phyloP scores from a whole-genome alignment of 2,113 vertebrate genomes.

The Syngnathoides biaculeatus region DNA sequence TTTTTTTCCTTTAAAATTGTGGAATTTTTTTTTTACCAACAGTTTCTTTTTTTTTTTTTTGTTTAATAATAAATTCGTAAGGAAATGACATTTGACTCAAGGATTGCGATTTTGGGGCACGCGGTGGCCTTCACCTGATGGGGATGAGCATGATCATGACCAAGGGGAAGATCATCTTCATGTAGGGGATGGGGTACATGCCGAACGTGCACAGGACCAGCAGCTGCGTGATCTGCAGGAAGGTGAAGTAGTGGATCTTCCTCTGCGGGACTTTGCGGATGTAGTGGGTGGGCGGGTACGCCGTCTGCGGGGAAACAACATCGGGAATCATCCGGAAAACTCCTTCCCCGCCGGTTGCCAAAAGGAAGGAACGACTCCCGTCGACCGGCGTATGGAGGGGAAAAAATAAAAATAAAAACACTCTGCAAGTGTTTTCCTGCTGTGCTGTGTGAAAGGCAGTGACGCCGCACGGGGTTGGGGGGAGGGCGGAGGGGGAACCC shows the following conservation, averaged over 20 bases:
- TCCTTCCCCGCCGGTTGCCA: not conserved
- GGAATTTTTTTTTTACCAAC: too few species aligned
- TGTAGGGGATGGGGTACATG: slow-evolving; percentile 95
- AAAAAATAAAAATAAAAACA: not conserved
- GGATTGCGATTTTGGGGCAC: not conserved
- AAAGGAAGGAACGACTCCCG: not conserved
- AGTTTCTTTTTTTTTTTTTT: too few species aligned
- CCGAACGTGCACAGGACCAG: slow-evolving; percentile 91
- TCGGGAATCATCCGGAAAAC: not conserved
- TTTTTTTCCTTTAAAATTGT: too few species aligned
- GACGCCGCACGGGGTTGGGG: too few species aligned
- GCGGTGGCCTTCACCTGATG: slow-evolving; percentile 79
- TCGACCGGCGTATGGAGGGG: too few species aligned
- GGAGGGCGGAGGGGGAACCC: too few species aligned
- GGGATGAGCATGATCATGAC: slow-evolving; percentile 96
- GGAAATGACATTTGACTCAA: too few species aligned
- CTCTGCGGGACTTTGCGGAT: slow-evolving; percentile 96
- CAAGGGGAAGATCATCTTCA: slow-evolving; percentile 99
- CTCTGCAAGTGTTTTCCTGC: too few species aligned
- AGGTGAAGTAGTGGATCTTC: slow-evolving; percentile 99
- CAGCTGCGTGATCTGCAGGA: slow-evolving; percentile 93
- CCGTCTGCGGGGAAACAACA: slow-evolving; percentile 74
- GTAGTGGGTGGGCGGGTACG: slow-evolving; percentile 96
- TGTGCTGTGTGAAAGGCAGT: too few species aligned
- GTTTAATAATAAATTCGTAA: too few species aligned